Percentiles rank a stretch among this genome's conserved stretches.
These are phyloP conservation scores for Nanger granti DNA, from an alignment of 2,113 vertebrate genomes.

Conservation along the genomic window DNA sequence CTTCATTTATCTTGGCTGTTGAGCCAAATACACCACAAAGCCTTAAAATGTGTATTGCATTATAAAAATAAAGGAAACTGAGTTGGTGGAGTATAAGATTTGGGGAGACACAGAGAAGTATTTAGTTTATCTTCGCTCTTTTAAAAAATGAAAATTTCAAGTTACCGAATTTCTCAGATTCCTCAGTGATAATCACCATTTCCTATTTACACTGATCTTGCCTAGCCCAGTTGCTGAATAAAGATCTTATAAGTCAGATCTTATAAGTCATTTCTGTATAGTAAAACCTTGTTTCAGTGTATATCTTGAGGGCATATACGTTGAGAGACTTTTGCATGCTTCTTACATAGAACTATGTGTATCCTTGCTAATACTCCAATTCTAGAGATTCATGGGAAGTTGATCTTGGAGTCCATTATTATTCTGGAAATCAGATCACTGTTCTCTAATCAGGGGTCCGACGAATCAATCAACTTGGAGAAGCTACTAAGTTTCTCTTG, in stretches of 20 bases:
- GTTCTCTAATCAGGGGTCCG: neutral
- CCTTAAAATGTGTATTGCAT: neutral
- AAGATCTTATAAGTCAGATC: neutral
- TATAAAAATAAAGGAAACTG: neutral
- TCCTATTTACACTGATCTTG: neutral
- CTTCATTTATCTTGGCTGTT: constrained; percentile 7
- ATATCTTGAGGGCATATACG: neutral
- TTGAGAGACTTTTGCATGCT: neutral
- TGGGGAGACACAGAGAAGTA: neutral
- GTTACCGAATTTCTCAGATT: neutral
- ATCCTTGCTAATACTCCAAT: neutral
- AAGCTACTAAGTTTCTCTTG: neutral
- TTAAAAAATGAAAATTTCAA: neutral
- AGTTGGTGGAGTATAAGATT: neutral
- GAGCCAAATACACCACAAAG: neutral
- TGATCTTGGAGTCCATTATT: neutral
- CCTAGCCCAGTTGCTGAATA: neutral
- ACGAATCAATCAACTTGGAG: neutral
- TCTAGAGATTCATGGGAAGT: neutral
- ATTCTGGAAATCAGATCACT: neutral
- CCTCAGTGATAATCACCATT: neutral
- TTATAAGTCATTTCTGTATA: neutral
- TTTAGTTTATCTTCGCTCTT: neutral
- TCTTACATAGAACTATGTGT: neutral
- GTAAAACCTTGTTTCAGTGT: neutral